Conservation (phyloP, 2,888 invertebrate genomes). For the Drosophila affinis region DNA sequence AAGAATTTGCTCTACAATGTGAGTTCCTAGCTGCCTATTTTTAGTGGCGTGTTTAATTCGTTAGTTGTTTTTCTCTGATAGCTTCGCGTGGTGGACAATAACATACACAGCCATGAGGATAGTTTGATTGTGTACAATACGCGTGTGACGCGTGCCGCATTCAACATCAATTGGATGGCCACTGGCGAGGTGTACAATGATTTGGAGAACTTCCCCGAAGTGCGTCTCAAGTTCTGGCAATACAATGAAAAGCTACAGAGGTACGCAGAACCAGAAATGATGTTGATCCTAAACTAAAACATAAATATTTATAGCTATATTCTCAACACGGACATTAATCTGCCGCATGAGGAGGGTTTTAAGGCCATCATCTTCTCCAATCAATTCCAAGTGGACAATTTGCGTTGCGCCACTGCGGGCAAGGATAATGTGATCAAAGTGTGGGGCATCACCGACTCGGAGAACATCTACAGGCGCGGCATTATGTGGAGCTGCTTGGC, state of each 20-base stretch:
- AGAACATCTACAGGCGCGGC: constrained; percentile 85
- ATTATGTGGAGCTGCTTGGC: constrained; percentile 88
- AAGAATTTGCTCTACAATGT: constrained; percentile 89
- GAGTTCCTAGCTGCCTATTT: constrained; percentile 74
- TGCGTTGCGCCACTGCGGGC: constrained; percentile 87
- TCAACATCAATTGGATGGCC: constrained; percentile 90
- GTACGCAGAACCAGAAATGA: constrained; percentile 82
- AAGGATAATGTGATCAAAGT: constrained; percentile 88
- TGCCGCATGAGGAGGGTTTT: constrained; percentile 88
- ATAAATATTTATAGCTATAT: constrained; percentile 85
- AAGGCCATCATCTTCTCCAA: constrained; percentile 86
- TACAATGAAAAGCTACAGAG: constrained; percentile 86
- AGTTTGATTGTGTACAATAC: constrained; percentile 86
- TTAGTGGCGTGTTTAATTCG: not conserved
- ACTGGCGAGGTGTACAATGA: constrained; percentile 88
- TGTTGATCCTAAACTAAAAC: not conserved
- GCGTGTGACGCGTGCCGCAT: constrained; percentile 87
- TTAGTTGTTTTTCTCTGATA: constrained; percentile 72
- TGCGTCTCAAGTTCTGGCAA: constrained; percentile 90
- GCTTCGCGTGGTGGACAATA: constrained; percentile 89
- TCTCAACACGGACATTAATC: constrained; percentile 89
- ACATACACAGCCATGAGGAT: constrained; percentile 88
- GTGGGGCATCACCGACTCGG: constrained; percentile 87
- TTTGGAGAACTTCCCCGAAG: constrained; percentile 86
- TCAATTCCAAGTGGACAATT: constrained; percentile 85